Base-by-base conservation (phyloP, 2,113 vertebrate genomes). In the Chloroceryle aenea region DNA sequence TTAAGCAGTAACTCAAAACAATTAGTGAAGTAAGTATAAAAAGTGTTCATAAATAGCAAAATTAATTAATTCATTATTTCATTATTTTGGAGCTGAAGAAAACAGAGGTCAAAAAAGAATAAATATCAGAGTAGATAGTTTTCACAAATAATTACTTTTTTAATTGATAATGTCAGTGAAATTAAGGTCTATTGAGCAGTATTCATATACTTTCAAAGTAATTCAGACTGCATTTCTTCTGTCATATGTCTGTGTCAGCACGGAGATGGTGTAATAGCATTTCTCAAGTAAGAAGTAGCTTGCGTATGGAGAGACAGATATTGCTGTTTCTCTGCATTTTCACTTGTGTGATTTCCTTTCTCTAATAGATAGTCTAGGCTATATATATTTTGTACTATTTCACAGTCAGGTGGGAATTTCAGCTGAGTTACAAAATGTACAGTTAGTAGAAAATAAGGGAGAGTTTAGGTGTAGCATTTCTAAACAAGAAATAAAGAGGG, bases 131-230 rank as follows among this genome's bases (percentile, higher is more conserved):
- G 29, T 62, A 16, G 26, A 43, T 93, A 83, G 18, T 94, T 96
- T 94, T 93, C 83, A 85, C n/a, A 80, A 93, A 89, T 74, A 93
- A 75, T 85, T 92, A 79, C 18, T 23, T 83, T 87, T 97, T 84
- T 14, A 92, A 88, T 74, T 84, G 42, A 86, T 93, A 81, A 43
- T 91, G 74, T 73, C 55, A 4, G 18, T 85, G 67, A 72, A 94
- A 92, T 83, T 85, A 78, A 89, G 53, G 19, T 66, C 66, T 82
- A 32, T 36, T 91, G 52, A 87, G 53, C 42, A 75, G 38, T 34
- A 76, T 79, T 93, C 53, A 29, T 53, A 75, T 30, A 95, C 19
- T 74, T 77, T 29, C 75, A 82, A 92, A 74, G 58, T 92, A 93
- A 91, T 72, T 92, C 76, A 91, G 61, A 58, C 36, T 73, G 52